Evolutionary conservation across 2,797 vertebrate genomes (phyloP), one percentile per base, ranked within the genome.

Genomic region (Pangasius larnaudii): DNA sequence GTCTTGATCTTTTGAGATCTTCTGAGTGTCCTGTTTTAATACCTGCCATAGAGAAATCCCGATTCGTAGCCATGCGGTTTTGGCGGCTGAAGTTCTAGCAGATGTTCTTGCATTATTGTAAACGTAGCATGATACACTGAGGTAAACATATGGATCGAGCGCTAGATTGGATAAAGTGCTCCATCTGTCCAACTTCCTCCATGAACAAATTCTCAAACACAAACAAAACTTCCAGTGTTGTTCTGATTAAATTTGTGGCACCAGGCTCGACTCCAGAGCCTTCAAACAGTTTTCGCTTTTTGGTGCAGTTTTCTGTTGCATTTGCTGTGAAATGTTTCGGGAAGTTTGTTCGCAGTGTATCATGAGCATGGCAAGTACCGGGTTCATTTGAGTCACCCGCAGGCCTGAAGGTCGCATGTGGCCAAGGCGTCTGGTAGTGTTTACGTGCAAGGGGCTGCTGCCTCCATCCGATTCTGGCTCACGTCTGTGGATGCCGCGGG

Each of bases 351-450:
- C 49, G n/a, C 79, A 56, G 84, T 82, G 85, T 65, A 56, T 77
- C 84, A 85, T 63, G 61, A 88, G 87, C 82, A 69, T 72, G 42
- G 89, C 83, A 58, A 78, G 46, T 93, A 92, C 90, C 93, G 93
- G 91, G 91, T 95, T 94, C 91, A 94, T 95, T 91, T 92, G 88
- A 88, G 89, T 88, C 93, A 94, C 91, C 91, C 91, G 89, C 88
- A 87, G 91, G 85, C 82, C 85, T 90, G 89, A 87, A 93, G 93
- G 87, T 92, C 95, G 95, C 93, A 94, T 93, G 93, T 90, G 89
- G 92, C 87, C 93, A 92, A 90, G 88, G 86, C 59, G 63, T 93
- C 94, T 95, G 95, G 94, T 95, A 95, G 93, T 94, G 94, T 95
- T 96, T 95, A 96, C 91, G 92, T 77, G 27, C 85, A 1, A 84